Percentiles rank a stretch among this genome's conserved stretches.
Evolutionary conservation across 2,797 vertebrate species (phyloP).

Genomic region (Myotis planiceps): DNA sequence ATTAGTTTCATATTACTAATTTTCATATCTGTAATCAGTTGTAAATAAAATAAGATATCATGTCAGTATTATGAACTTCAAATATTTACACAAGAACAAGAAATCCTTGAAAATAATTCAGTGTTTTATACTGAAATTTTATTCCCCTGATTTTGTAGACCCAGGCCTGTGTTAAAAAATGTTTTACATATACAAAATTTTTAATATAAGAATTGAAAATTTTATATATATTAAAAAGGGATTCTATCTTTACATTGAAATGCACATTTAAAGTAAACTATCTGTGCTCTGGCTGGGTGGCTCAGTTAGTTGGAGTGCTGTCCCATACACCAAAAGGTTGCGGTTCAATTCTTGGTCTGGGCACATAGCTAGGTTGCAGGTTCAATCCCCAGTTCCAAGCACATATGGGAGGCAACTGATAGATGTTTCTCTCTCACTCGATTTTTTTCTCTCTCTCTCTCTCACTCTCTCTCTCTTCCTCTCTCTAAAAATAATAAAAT

Average conservation of each 20-base stretch:
- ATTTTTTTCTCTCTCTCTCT: background rate
- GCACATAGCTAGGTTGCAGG: background rate
- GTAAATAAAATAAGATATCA: background rate
- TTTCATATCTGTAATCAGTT: background rate
- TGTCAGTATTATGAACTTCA: background rate
- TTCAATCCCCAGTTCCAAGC: background rate
- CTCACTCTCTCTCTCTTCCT: background rate
- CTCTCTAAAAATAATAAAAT: background rate
- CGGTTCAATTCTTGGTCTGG: background rate
- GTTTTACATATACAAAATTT: background rate
- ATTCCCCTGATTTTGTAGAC: background rate
- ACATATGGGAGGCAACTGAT: background rate
- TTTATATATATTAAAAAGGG: background rate
- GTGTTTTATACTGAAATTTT: background rate
- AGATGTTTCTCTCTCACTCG: background rate
- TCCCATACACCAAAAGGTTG: background rate
- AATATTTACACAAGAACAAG: background rate
- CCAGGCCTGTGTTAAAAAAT: background rate
- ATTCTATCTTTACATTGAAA: background rate
- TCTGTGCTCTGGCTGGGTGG: background rate
- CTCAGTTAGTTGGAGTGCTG: background rate
- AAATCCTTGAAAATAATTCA: conserved; percentile 3
- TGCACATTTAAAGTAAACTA: background rate
- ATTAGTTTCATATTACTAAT: background rate
- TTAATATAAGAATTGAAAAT: background rate